Base-by-base conservation (phyloP, 2,888 invertebrate species). In the Zootermopsis nevadensis region DNA sequence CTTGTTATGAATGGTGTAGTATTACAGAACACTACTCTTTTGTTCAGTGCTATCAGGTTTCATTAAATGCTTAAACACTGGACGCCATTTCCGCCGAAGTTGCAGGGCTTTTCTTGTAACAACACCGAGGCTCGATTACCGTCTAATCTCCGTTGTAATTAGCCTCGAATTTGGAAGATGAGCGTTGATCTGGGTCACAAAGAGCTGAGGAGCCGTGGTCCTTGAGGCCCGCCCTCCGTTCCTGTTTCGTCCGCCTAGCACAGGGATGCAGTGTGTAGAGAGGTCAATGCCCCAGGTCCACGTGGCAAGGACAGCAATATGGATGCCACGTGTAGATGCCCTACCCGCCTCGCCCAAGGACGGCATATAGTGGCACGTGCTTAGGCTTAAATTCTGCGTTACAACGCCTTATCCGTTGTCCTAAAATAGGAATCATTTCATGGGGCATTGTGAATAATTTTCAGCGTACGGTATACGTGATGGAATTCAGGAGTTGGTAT, bases 271-370 rank as follows among this genome's bases (percentile, higher is more conserved):
- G 19, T 38, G 74, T 38, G 74, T 74, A 74, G 74, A 74, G 74
- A 74, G 82, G 67, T 82, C 82, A 82, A 82, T 60, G 82, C n/a
- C 74, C 82, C 42, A 24, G 35, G 33, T 81, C 69, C 82, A 82
- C 82, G 82, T 82, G 82, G 82, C 79, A 66, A 79, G 79, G 79
- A 60, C 77, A 53, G 55, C 79, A 35, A 66, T 66, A 79, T 27
- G 42, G 38, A 35, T 35, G 79, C 79, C 79, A 79, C 79, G 79
- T 79, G 79, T 33, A 79, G 79, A 12, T 55, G 35, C 24, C 33
- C 33, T 55, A 24, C 10, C 79, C 24, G 31, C 33, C 24, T 55
- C 33, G 31, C 66, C 31, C 79, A 79, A 79, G 79, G 79, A 79
- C 79, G 53, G 27, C 27, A 35, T 77, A 7, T 24, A 12, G 30